phyloP scores from a whole-genome alignment of 37 sponge, comb jelly and placozoan species.

The Bolinopsis microptera region DNA sequence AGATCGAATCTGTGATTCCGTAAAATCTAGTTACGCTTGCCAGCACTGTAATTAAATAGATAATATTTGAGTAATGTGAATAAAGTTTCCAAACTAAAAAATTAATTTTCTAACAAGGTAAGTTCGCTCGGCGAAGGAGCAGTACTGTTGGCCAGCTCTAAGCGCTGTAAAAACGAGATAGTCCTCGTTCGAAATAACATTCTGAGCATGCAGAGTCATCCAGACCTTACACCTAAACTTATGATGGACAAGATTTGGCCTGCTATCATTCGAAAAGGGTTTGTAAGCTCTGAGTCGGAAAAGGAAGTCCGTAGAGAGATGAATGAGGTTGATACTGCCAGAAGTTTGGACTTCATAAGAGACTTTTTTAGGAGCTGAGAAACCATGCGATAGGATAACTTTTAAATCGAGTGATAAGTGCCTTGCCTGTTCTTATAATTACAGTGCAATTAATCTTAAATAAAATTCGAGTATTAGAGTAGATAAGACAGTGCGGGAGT shows the following conservation, averaged over 20 bases:
- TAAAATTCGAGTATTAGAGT: too few species aligned
- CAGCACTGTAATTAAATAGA: too few species aligned
- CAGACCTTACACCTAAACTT: not conserved
- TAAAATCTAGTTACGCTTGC: too few species aligned
- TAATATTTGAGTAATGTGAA: too few species aligned
- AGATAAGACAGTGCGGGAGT: too few species aligned
- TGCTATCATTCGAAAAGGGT: not conserved
- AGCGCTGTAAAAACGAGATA: conserved; percentile 25
- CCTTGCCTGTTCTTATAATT: too few species aligned
- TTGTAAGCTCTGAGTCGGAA: not conserved
- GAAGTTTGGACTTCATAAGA: not conserved
- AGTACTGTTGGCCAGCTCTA: not conserved
- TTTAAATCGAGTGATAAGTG: too few species aligned
- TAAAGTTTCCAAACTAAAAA: too few species aligned
- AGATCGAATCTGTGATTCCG: too few species aligned
- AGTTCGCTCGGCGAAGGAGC: not conserved
- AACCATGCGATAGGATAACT: not conserved
- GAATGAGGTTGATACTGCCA: not conserved
- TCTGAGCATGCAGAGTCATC: not conserved
- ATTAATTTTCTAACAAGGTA: too few species aligned
- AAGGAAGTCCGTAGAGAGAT: not conserved
- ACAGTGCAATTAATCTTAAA: too few species aligned
- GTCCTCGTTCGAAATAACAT: conserved; percentile 2
- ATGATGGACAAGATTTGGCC: conserved; percentile 62
- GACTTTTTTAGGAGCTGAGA: conserved; percentile 9